Conservation (phyloP, 1,140 invertebrate genomes). For the Steinernema feltiae region DNA sequence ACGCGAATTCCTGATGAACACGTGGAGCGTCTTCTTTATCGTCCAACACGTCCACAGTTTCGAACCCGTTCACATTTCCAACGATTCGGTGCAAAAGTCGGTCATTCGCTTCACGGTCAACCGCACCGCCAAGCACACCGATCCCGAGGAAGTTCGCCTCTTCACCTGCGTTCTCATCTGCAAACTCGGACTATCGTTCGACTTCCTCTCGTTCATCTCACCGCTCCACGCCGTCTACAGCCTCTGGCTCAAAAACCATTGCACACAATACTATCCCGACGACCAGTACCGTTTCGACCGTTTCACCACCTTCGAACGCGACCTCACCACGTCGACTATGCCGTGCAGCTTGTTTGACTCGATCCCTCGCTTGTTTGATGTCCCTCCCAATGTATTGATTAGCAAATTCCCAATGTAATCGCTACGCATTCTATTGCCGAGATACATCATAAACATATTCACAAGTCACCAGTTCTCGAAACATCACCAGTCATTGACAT, state of each 20-base stretch:
- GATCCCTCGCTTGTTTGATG: background rate
- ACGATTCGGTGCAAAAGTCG: background rate
- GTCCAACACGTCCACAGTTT: background rate
- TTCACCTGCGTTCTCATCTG: background rate
- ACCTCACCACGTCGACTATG: background rate
- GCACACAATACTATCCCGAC: background rate
- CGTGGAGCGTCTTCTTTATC: background rate
- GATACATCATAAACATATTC: too few relatives aligned
- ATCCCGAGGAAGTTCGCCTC: background rate
- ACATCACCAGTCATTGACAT: too few relatives aligned
- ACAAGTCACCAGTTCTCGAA: too few relatives aligned
- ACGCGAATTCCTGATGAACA: background rate
- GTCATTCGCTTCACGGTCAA: background rate
- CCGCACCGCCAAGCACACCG: background rate
- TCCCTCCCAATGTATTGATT: background rate
- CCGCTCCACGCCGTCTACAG: background rate
- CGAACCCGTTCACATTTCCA: background rate
- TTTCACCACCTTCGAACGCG: background rate
- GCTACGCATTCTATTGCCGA: background rate
- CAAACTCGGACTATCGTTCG: background rate
- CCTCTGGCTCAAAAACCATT: constrained; percentile 1
- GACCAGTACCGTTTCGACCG: background rate
- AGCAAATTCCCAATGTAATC: background rate
- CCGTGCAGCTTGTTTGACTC: background rate
- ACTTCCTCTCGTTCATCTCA: background rate